A percentile compares a stretch with the other conserved stretches of the same genome.
These are phyloP conservation scores for Tichodroma muraria DNA, from an alignment of 2,113 vertebrate genomes.

Conservation along the genomic window DNA sequence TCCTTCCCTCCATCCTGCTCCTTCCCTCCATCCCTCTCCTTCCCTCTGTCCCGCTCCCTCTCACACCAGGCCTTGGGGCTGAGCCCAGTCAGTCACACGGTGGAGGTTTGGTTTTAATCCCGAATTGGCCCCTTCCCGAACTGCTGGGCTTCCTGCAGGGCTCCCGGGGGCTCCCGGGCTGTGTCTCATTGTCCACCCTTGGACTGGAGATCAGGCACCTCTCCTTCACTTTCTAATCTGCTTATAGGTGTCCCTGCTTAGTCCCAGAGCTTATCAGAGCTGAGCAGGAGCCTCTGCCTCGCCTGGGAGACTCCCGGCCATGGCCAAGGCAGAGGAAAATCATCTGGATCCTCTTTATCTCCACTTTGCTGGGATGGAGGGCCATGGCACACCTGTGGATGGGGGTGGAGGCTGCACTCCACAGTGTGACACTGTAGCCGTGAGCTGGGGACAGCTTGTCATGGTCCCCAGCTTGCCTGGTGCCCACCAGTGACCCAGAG, in stretches of 20 bases:
- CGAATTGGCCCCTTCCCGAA: not conserved
- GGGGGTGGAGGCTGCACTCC: not conserved
- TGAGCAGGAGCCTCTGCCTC: not conserved
- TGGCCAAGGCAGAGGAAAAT: not conserved
- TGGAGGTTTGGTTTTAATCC: not conserved
- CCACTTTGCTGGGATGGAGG: not conserved
- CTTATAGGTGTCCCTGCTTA: slow-evolving; percentile 47
- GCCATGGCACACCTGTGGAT: not conserved
- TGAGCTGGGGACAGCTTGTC: not conserved
- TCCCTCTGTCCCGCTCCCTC: not conserved
- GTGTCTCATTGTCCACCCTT: not conserved
- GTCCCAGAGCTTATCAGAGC: not conserved
- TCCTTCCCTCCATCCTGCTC: no score
- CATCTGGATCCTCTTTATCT: not conserved
- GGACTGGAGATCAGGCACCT: not conserved
- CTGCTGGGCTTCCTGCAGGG: not conserved
- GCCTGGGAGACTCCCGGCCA: not conserved
- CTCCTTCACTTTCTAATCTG: slow-evolving; percentile 60
- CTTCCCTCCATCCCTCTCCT: no score
- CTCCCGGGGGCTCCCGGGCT: not conserved
- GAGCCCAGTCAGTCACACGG: accelerated
- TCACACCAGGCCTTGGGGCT: not conserved
- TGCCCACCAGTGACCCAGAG: not conserved
- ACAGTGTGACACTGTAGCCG: accelerated
- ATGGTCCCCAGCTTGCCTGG: not conserved